Percentiles rank a stretch among this genome's conserved stretches.
Conservation (phyloP, 2,797 vertebrate species). For the Spheniscus humboldti region DNA sequence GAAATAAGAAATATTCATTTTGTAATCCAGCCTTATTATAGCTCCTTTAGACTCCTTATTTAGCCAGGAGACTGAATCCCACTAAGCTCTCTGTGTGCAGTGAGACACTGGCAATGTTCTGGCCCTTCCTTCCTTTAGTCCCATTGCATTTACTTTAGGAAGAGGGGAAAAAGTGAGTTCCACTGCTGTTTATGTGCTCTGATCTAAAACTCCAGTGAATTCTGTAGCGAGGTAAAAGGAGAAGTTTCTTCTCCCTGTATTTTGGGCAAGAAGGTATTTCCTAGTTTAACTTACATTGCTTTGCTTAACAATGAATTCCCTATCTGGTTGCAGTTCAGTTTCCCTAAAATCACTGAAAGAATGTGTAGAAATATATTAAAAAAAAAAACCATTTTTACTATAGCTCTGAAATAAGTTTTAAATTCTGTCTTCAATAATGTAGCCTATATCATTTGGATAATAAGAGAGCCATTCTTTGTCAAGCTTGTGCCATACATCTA, state of each 20-base stretch:
- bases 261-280: background rate
- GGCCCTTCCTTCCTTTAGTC: background rate
- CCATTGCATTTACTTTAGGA: background rate
- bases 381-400: background rate
- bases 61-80: conserved; percentile 2
- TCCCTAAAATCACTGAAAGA: background rate
- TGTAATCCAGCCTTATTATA: conserved; percentile 27
- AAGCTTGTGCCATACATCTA: background rate
- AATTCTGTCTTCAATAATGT: background rate
- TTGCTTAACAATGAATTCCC: background rate
- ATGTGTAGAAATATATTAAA: background rate
- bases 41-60: conserved; percentile 18
- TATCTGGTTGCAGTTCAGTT: background rate
- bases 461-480: background rate
- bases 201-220: background rate
- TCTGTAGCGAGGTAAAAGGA: background rate
- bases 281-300: background rate
- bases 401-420: background rate
- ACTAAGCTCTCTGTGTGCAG: background rate
- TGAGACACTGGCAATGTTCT: background rate
- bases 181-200: background rate
- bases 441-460: background rate
- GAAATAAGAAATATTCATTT: background rate
- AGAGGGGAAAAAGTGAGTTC: background rate
- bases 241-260: background rate